Evolutionary conservation across 1,140 invertebrate species (phyloP).

Genomic region (Sarcophaga bullata): DNA sequence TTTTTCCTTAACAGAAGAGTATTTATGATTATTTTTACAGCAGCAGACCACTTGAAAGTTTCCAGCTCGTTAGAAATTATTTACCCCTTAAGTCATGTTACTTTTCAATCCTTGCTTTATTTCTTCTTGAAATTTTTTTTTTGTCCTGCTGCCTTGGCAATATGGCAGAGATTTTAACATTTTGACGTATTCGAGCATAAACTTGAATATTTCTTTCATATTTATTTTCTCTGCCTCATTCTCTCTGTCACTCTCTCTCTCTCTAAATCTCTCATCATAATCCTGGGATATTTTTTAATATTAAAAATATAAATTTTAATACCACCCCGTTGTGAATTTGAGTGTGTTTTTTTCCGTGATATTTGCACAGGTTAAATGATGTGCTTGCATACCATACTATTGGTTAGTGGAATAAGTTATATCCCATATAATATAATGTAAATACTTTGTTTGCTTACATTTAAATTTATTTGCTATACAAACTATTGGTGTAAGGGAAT

Average conservation of each 20-base stretch:
- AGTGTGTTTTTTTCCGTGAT: background rate
- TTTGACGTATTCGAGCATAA: background rate
- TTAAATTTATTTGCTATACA: no score
- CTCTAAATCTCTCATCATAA: background rate
- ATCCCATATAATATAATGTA: background rate
- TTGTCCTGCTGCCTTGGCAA: background rate
- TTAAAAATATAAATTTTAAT: background rate
- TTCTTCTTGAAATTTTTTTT: background rate
- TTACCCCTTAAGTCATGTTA: constrained; percentile 13
- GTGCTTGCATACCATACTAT: background rate
- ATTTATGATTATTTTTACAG: no score
- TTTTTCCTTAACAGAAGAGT: no score
- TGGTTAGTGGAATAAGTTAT: background rate
- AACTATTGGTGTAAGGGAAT: no score
- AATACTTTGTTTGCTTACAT: no score
- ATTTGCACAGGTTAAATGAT: background rate
- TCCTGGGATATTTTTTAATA: background rate
- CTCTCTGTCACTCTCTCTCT: no score
- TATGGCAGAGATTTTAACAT: background rate
- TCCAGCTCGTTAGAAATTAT: constrained; percentile 13
- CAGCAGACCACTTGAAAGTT: constrained; percentile 21
- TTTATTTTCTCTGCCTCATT: background rate
- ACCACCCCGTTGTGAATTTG: background rate
- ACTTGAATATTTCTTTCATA: background rate
- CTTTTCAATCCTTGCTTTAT: background rate